Evolutionary conservation across 2,113 vertebrate genomes (phyloP).

Genomic region (Boulengeromyrus knoepffleri): DNA sequence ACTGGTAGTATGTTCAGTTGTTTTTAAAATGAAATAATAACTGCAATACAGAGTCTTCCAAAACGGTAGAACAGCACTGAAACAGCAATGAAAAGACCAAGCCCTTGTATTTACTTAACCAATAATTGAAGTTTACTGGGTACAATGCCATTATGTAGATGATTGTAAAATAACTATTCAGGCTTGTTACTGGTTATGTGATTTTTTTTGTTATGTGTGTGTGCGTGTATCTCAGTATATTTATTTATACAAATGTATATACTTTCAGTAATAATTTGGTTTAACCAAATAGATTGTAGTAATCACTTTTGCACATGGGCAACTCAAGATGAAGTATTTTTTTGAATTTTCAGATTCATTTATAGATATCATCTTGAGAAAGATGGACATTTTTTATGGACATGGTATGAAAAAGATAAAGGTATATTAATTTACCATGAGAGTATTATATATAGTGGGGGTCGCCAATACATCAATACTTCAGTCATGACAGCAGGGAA

Average conservation of each 20-base stretch:
- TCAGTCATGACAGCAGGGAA: not conserved
- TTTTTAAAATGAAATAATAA: not conserved
- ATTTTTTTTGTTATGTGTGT: not conserved
- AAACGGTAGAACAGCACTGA: not conserved
- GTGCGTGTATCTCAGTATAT: not conserved
- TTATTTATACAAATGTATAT: not conserved
- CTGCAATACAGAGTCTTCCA: not conserved
- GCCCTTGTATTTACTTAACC: not conserved
- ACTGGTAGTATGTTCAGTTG: not conserved
- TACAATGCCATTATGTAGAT: constrained; percentile 13
- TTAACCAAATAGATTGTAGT: constrained; percentile 35
- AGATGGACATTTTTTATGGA: constrained; percentile 69
- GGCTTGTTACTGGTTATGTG: constrained; percentile 3
- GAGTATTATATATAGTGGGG: constrained; percentile 46
- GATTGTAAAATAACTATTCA: constrained; percentile 22
- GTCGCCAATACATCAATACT: not conserved
- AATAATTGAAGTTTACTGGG: not conserved
- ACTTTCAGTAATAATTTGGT: not conserved
- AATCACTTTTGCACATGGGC: constrained; percentile 55
- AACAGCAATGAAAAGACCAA: constrained; percentile 16
- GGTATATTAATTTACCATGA: constrained; percentile 55
- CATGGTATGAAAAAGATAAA: constrained; percentile 69
- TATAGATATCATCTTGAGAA: constrained; percentile 70
- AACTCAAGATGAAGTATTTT: constrained; percentile 69
- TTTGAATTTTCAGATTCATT: constrained; percentile 71